A percentile compares a stretch with the other conserved stretches of the same genome.
Evolutionary conservation across 2,888 invertebrate species (phyloP).

Genomic region (Noctua janthina): DNA sequence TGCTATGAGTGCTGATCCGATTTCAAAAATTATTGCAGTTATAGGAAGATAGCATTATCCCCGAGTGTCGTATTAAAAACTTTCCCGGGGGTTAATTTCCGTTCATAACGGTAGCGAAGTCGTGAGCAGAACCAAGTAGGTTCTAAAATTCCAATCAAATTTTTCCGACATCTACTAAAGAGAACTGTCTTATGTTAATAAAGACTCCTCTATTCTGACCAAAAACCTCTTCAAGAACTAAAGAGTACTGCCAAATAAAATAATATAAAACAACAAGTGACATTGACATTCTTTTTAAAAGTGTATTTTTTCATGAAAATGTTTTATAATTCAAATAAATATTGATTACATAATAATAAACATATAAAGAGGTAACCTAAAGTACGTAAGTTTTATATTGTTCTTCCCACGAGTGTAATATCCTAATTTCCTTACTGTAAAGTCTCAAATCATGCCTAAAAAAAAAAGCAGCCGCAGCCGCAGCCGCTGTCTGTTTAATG

Average conservation of each 20-base stretch:
- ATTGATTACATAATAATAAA: conserved; percentile 32
- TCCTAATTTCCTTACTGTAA: background rate
- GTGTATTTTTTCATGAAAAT: conserved; percentile 47
- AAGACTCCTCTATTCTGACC: background rate
- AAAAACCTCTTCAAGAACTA: background rate
- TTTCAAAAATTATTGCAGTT: too few relatives aligned
- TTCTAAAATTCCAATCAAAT: too few relatives aligned
- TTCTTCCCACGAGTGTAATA: background rate
- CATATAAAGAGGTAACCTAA: conserved; percentile 30
- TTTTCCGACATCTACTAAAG: too few relatives aligned
- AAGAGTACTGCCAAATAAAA: background rate
- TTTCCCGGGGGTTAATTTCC: too few relatives aligned
- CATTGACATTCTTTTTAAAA: conserved; percentile 46
- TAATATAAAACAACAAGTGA: conserved; percentile 32
- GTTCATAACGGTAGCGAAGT: too few relatives aligned
- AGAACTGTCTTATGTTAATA: background rate
- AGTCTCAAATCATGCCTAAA: too few relatives aligned
- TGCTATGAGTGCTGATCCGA: too few relatives aligned
- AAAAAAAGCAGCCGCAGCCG: too few relatives aligned
- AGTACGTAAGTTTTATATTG: conserved; percentile 36
- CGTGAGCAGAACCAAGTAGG: too few relatives aligned
- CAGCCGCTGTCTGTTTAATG: too few relatives aligned
- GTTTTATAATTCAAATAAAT: conserved; percentile 32
- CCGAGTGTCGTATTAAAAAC: too few relatives aligned
- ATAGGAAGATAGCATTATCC: too few relatives aligned